Percentiles rank a stretch among this genome's conserved stretches.
Conservation (phyloP, 2,113 vertebrate genomes). For the Mormyrus lacerda region DNA sequence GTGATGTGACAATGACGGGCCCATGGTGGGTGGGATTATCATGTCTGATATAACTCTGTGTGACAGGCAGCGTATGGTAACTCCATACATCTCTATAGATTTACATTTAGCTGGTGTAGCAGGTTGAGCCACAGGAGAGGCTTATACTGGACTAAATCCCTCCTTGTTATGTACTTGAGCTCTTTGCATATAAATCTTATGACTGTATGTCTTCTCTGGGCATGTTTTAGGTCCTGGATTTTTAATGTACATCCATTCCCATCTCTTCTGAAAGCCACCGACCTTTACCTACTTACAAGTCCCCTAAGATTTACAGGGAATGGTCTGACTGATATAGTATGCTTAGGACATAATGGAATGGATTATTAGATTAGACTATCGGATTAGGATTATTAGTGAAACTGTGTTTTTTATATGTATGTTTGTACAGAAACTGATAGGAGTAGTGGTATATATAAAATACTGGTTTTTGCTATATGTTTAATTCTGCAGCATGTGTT, state of each 20-base stretch:
- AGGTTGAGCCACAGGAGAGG: neutral
- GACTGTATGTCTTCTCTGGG: neutral
- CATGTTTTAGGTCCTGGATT: neutral
- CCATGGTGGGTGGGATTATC: neutral
- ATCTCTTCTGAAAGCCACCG: constrained; percentile 13
- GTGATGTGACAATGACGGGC: neutral
- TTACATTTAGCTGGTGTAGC: no score
- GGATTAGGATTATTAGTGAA: no score
- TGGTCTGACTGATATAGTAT: constrained; percentile 13
- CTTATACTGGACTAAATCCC: neutral
- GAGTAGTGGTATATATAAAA: constrained; percentile 28
- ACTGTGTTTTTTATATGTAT: constrained; percentile 24
- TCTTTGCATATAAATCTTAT: neutral
- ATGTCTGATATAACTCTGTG: neutral
- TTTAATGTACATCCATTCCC: constrained; percentile 17
- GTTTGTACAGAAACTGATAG: constrained; percentile 26
- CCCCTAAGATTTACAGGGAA: constrained; percentile 26
- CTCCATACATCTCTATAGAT: no score
- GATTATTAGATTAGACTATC: constrained; percentile 15
- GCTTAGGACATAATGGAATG: constrained; percentile 17
- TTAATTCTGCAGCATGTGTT: constrained; percentile 27
- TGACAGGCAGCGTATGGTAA: neutral
- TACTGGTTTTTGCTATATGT: constrained; percentile 14
- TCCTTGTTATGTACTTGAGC: neutral
- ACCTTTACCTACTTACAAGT: constrained; percentile 30